A percentile compares a stretch with the other conserved stretches of the same genome.
Conservation (phyloP, 2,888 invertebrate species). For the Hecatera dysodea region DNA sequence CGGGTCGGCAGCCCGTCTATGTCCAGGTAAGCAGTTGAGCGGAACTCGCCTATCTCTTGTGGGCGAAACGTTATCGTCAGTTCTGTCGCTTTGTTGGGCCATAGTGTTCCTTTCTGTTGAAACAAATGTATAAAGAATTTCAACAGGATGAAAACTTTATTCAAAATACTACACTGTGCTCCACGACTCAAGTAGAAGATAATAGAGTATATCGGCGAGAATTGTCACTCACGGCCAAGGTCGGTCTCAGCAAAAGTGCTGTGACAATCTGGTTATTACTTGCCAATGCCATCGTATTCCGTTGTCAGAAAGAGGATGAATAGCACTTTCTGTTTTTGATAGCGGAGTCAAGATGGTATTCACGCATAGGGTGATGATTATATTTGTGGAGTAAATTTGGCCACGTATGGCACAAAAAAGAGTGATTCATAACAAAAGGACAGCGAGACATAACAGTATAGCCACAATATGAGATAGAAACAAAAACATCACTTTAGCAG, state of each 20-base stretch:
- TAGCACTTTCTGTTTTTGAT: no score
- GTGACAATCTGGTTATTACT: background rate
- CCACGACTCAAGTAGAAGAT: no score
- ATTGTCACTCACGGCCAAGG: background rate
- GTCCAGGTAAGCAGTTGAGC: slow-evolving; percentile 90
- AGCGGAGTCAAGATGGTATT: no score
- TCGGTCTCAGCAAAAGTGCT: background rate
- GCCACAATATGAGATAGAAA: background rate
- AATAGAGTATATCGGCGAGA: no score
- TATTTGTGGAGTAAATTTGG: background rate
- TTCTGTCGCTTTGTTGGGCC: slow-evolving; percentile 90
- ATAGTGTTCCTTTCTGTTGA: slow-evolving; percentile 90
- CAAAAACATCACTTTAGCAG: no score
- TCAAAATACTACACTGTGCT: no score
- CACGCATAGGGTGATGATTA: no score
- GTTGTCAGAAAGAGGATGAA: no score
- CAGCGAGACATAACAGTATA: no score
- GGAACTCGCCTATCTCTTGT: slow-evolving; percentile 86
- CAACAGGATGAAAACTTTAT: no score
- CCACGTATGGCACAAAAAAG: background rate
- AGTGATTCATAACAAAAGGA: background rate
- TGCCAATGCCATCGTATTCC: no score
- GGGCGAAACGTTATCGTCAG: slow-evolving; percentile 91
- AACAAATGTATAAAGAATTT: background rate
- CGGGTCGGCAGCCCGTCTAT: slow-evolving; percentile 90